Evolutionary conservation across 2,113 vertebrate genomes (phyloP).

Genomic region (Drymodes brunneopygia): DNA sequence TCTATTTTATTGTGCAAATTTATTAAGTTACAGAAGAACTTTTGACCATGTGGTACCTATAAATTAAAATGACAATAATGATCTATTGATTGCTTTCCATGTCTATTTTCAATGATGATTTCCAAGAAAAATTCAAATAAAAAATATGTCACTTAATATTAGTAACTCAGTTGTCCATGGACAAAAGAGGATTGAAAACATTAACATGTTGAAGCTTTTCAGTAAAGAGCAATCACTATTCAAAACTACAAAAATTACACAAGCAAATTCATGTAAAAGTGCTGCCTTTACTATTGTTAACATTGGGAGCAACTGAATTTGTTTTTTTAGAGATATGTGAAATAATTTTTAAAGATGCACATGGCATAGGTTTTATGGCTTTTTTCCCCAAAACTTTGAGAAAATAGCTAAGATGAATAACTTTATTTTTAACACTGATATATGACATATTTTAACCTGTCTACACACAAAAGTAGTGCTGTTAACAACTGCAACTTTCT

Average conservation of each 20-base stretch:
- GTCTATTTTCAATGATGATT: neutral
- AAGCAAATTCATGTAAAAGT: neutral
- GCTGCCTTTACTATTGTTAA: neutral
- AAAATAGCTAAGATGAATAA: slow-evolving; percentile 70
- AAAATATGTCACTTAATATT: neutral
- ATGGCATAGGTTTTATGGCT: slow-evolving; percentile 33
- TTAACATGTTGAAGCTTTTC: neutral
- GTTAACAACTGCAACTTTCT: slow-evolving; percentile 80
- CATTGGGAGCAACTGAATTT: neutral
- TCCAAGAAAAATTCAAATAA: neutral
- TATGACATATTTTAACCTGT: slow-evolving; percentile 77
- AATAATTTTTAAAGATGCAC: slow-evolving; percentile 47
- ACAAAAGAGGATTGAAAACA: slow-evolving; percentile 22
- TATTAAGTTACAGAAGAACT: neutral
- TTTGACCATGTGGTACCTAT: neutral
- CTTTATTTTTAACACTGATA: slow-evolving; percentile 74
- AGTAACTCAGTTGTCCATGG: neutral
- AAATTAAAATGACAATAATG: neutral
- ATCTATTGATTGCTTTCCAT: neutral
- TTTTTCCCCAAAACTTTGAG: slow-evolving; percentile 58
- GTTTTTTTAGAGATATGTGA: slow-evolving; percentile 14
- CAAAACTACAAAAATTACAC: neutral
- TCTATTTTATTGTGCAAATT: neutral
- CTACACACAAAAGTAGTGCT: slow-evolving; percentile 71
- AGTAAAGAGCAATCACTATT: neutral